A percentile compares a stretch with the other conserved stretches of the same genome.
Evolutionary conservation across 2,888 invertebrate species (phyloP).

Genomic region (Phania funesta): DNA sequence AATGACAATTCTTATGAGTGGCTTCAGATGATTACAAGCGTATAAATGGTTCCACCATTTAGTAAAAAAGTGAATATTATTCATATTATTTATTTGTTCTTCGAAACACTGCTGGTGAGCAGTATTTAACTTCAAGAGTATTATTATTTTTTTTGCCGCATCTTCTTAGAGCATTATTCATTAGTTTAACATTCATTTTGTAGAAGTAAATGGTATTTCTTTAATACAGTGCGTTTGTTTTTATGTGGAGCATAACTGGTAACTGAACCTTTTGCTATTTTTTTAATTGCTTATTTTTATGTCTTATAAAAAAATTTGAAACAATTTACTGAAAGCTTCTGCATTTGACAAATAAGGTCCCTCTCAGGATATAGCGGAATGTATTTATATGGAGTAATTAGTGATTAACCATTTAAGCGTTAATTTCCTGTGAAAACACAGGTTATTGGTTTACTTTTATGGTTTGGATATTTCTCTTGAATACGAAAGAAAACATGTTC

Average conservation of each 20-base stretch:
- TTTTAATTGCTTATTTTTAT: slow-evolving; percentile 19
- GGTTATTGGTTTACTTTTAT: too few species aligned
- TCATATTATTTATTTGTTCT: slow-evolving; percentile 30
- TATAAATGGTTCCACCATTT: neutral
- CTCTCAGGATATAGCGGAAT: too few species aligned
- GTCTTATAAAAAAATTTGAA: neutral
- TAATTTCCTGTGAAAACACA: too few species aligned
- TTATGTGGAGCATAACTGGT: neutral
- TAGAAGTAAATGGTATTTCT: neutral
- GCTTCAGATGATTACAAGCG: slow-evolving; percentile 45
- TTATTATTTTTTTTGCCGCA: slow-evolving; percentile 38
- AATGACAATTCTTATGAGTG: slow-evolving; percentile 56
- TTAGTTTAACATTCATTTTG: slow-evolving; percentile 30
- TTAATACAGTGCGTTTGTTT: neutral
- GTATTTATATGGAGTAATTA: too few species aligned
- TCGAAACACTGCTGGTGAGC: neutral
- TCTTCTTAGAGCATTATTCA: slow-evolving; percentile 43
- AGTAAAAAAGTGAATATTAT: slow-evolving; percentile 18
- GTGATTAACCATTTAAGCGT: too few species aligned
- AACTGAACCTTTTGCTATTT: neutral
- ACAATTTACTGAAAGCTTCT: neutral
- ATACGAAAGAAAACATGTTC: too few species aligned
- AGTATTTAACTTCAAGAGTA: slow-evolving; percentile 11
- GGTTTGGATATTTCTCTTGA: too few species aligned
- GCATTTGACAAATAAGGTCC: slow-evolving; percentile 17